Percentiles rank a stretch among this genome's conserved stretches.
Conservation (phyloP, 37 sponge, comb jelly and placozoan species). For the Bolinopsis microptera region DNA sequence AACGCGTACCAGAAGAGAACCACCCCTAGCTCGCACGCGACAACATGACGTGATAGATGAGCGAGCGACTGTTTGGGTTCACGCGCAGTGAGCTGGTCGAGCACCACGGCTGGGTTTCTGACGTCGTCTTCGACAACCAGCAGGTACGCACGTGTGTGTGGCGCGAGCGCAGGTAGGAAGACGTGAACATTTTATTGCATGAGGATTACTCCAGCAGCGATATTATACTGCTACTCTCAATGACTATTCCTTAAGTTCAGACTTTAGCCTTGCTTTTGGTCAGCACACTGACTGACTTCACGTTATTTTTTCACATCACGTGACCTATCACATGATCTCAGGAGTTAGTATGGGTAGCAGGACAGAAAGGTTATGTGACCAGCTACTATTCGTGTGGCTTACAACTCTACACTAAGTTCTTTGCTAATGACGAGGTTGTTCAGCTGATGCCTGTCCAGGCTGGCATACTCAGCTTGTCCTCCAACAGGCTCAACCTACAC, state of each 20-base stretch:
- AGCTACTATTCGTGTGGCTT: slow-evolving; percentile 64
- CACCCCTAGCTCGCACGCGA: background rate
- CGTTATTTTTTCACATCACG: too few relatives aligned
- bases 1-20: background rate
- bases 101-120: background rate
- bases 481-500: slow-evolving; percentile 59
- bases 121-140: slow-evolving; percentile 49
- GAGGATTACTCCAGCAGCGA: too few relatives aligned
- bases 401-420: slow-evolving; percentile 60
- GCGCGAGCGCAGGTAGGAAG: too few relatives aligned
- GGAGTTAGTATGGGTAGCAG: slow-evolving; percentile 56
- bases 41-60: slow-evolving; percentile 10
- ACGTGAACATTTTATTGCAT: too few relatives aligned
- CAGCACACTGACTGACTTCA: too few relatives aligned
- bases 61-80: slow-evolving; percentile 44
- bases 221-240: too few relatives aligned
- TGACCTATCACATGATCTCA: too few relatives aligned
- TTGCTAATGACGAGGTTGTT: slow-evolving; percentile 25
- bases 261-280: too few relatives aligned
- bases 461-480: slow-evolving; percentile 46
- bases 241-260: too few relatives aligned
- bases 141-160: background rate
- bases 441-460: slow-evolving; percentile 16
- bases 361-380: slow-evolving; percentile 61
- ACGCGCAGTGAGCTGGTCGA: slow-evolving; percentile 57